Percentiles rank a stretch among this genome's conserved stretches.
Evolutionary conservation across 2,888 invertebrate genomes (phyloP).

Genomic region (Bruchidius siliquastri): DNA sequence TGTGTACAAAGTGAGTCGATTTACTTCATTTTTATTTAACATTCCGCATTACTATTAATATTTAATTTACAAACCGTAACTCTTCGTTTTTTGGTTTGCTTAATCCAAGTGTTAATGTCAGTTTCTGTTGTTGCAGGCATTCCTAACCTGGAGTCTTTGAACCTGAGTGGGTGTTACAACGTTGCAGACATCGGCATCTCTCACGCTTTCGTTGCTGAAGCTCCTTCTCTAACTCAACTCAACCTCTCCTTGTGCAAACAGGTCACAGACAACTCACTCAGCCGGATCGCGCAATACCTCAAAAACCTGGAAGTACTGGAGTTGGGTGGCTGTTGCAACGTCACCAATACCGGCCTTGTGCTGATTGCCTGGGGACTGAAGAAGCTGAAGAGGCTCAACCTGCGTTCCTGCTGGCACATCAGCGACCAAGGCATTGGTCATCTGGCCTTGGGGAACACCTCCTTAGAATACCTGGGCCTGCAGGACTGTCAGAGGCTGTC

Average conservation of each 20-base stretch:
- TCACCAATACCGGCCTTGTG: conserved; percentile 83
- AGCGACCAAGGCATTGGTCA: conserved; percentile 88
- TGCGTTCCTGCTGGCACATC: conserved; percentile 89
- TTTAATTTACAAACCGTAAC: too few relatives aligned
- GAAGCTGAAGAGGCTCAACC: conserved; percentile 76
- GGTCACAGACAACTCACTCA: conserved; percentile 85
- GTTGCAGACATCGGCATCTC: conserved; percentile 81
- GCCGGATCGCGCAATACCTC: conserved; percentile 77
- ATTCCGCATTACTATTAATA: too few relatives aligned
- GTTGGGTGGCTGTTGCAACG: conserved; percentile 86
- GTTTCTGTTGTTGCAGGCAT: conserved; percentile 49
- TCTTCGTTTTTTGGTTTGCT: too few relatives aligned
- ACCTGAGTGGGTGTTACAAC: conserved; percentile 90
- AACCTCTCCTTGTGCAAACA: conserved; percentile 92
- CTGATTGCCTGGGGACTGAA: conserved; percentile 84
- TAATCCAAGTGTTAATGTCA: not conserved
- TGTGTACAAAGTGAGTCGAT: too few relatives aligned
- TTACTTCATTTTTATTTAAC: too few relatives aligned
- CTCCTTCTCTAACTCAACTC: conserved; percentile 72
- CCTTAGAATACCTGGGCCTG: conserved; percentile 78
- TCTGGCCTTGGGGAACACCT: conserved; percentile 76
- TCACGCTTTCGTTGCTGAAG: conserved; percentile 74
- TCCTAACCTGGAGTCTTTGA: conserved; percentile 80
- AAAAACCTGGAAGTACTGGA: conserved; percentile 84
- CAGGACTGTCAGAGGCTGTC: conserved; percentile 87